These are phyloP conservation scores for Argya squamiceps DNA, from an alignment of 2,797 vertebrate species.

Conservation along the genomic window DNA sequence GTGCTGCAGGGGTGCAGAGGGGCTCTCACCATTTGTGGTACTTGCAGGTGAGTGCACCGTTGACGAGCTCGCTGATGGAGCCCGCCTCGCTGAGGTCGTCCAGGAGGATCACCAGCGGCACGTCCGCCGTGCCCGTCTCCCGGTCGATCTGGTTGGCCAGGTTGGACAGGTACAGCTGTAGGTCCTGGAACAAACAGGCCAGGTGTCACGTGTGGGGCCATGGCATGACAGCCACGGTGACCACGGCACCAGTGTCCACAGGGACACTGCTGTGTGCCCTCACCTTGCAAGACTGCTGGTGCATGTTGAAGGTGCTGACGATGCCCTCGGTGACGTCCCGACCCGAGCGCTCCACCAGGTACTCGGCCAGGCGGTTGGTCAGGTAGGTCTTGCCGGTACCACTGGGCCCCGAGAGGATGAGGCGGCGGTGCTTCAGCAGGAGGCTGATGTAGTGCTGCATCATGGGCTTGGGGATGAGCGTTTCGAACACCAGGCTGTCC, in stretches of 20 bases:
- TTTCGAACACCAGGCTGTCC: slow-evolving; percentile 95
- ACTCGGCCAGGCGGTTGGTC: slow-evolving; percentile 89
- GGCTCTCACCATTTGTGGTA: slow-evolving; percentile 94
- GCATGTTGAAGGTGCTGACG: slow-evolving; percentile 94
- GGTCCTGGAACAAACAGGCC: slow-evolving; percentile 75
- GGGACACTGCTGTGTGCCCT: not conserved
- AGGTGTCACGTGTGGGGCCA: rapidly evolving
- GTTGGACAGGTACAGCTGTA: slow-evolving; percentile 94
- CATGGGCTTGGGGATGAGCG: slow-evolving; percentile 95
- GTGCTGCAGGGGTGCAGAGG: rapidly evolving
- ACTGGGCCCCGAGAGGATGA: slow-evolving; percentile 92
- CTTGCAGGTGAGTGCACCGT: slow-evolving; percentile 95
- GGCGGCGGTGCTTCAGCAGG: slow-evolving; percentile 91
- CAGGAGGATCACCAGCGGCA: slow-evolving; percentile 92
- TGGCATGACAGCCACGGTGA: rapidly evolving
- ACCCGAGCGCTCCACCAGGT: slow-evolving; percentile 89
- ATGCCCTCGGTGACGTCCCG: slow-evolving; percentile 82
- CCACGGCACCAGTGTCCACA: rapidly evolving
- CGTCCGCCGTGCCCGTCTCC: slow-evolving; percentile 84
- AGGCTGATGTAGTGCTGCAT: slow-evolving; percentile 96
- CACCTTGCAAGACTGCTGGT: slow-evolving; percentile 94
- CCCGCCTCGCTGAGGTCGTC: slow-evolving; percentile 90
- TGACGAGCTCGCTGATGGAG: slow-evolving; percentile 91
- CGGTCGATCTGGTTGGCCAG: slow-evolving; percentile 94
- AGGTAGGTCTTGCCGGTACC: slow-evolving; percentile 95